Evolutionary conservation across 2,113 vertebrate species (phyloP), one percentile per base, ranked within the genome.

Genomic region (Lipophrys pholis): DNA sequence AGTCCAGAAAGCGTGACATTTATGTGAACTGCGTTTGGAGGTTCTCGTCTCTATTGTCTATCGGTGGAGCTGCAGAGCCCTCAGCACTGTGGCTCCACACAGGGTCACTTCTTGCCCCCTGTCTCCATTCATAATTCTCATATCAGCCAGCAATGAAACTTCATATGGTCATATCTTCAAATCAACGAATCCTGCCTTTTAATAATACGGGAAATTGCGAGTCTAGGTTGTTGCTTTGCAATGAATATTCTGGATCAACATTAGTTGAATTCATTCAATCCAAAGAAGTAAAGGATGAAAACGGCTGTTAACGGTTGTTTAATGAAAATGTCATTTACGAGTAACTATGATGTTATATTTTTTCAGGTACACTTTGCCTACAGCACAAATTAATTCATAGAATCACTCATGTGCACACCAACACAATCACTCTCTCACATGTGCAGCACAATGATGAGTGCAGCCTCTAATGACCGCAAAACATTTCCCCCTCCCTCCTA

Each of bases 101-200:
- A 51, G 81, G 87, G 82, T 91, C 85, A 89, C 78, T 71, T 75
- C 64, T 39, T 81, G 78, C 79, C 85, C 87, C 69, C 69, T 83
- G 79, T 87, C 75, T 48, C 80, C 88, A 79, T 93, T 92, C 86
- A 90, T 83, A 85, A 87, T 83, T 89, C 78, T 89, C 84, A 88
- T 89, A 90, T 90, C 77, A 89, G 74, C 83, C 55, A 49, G 70
- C 75, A 80, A 84, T 85, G 80, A 80, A 91, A 90, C 84, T 78
- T 90, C 88, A 88, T 89, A 92, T 90, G 86, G 81, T 58, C 71
- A 53, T 75, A 88, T 83, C 84, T 66, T 72, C 63, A 41, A 61
- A 83, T 86, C 85, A 81, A 73, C 52, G 38, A 85, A 86, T 69
- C 76, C 69, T 71, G 74, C 51, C 57, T 81, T 87, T 89, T 90